Evolutionary conservation across 2,888 invertebrate species (phyloP), one percentile per base, ranked within the genome.

Genomic region (Chesias legatella): DNA sequence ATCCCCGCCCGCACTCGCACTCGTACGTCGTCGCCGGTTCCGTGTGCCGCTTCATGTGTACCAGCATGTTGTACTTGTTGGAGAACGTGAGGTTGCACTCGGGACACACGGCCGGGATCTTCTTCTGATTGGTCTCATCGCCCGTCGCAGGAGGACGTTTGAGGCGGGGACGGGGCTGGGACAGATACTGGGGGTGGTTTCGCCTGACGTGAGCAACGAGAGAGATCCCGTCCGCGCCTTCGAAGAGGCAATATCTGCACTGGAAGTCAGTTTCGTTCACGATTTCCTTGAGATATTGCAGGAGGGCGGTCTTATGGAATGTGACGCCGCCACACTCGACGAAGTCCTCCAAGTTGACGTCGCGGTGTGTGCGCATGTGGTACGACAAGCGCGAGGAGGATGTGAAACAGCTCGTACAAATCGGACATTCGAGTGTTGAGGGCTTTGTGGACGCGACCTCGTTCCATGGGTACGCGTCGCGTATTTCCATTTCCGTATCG

Each of bases 71-170:
- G 75, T 90, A 77, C 67, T 90, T 78, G 67, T 90, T 75, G 37
- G 76, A 71, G 55, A 89, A 90, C 0, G 67, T 73, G 52, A 79
- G 84, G 34, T 83, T 78, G 53, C 90, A 90, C 7, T 83, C 77
- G 0, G 79, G 73, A 39, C 90, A 90, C 2, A 73, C 70, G 7
- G 79, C 84, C 0, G 82, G 80, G 8, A 79, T 74, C 37, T 69
- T 68, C 43, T 78, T 79, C 46, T 77, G 77, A 35, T 73, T 47
- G 8, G 33, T 49, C 8, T 71, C 58, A 3, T n/a, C 22, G 4
- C 3, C 7, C 22, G 22, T 22, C 22, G 4, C 22, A 1, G 22
- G 20, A 6, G 4, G 20, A 4, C 4, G 20, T 20, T n/a, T n/a
- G n/a, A n/a, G n/a, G n/a, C n/a, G n/a, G n/a, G n/a, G n/a, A n/a